These are phyloP conservation scores for Acrobasis consociella DNA, from an alignment of 2,888 invertebrate genomes.

Conservation along the genomic window DNA sequence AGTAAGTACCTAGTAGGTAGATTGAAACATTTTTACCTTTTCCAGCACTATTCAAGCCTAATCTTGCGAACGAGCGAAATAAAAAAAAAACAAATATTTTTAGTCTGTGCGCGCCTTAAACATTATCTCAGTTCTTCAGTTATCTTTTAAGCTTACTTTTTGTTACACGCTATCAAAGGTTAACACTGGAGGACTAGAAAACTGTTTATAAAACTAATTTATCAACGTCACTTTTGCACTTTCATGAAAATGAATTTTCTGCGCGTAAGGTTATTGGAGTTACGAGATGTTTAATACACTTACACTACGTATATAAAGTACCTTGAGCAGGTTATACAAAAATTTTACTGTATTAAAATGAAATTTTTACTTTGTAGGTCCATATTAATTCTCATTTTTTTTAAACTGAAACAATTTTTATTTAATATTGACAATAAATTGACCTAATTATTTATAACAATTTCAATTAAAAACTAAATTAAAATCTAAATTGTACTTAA, in stretches of 20 bases:
- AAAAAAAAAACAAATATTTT: neutral
- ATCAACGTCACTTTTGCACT: slow-evolving; percentile 9
- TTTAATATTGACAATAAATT: too few species aligned
- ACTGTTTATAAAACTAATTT: slow-evolving; percentile 8
- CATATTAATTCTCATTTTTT: too few species aligned
- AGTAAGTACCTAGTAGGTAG: too few species aligned
- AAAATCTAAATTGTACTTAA: too few species aligned
- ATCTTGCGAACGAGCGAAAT: neutral
- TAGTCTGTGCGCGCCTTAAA: neutral
- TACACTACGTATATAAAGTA: neutral
- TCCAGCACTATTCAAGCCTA: too few species aligned
- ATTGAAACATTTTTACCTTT: too few species aligned
- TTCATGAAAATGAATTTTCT: neutral
- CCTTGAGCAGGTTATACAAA: neutral
- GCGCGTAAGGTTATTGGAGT: neutral
- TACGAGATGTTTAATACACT: neutral
- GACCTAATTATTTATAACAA: too few species aligned
- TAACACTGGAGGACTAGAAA: slow-evolving; percentile 1
- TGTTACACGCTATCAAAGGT: neutral
- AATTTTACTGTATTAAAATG: neutral
- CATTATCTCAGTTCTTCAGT: slow-evolving; percentile 2
- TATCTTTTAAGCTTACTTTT: neutral
- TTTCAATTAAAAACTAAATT: too few species aligned
- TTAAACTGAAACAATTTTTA: too few species aligned
- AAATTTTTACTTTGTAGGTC: too few species aligned